These are phyloP conservation scores for Brachymystax lenok DNA, from an alignment of 2,797 vertebrate species.

Conservation along the genomic window DNA sequence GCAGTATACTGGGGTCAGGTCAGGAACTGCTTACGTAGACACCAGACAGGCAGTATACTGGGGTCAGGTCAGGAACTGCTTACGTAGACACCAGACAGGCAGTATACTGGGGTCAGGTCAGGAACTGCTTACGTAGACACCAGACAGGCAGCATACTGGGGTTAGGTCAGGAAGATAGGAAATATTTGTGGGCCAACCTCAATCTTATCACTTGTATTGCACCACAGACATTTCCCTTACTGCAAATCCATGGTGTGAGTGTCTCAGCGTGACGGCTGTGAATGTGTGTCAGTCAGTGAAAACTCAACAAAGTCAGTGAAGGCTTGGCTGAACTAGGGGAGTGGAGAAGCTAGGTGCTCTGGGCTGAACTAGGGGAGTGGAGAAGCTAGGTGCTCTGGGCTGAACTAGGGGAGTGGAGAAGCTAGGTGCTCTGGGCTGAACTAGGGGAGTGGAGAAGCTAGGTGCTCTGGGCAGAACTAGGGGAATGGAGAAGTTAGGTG, in stretches of 20 bases:
- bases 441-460: not conserved
- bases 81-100: too few relatives aligned
- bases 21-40: too few relatives aligned
- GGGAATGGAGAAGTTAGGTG: not conserved
- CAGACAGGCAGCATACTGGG: too few relatives aligned
- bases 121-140: too few relatives aligned
- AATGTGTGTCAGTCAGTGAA: not conserved
- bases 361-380: too few relatives aligned
- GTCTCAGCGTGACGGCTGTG: not conserved
- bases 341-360: slow-evolving; percentile 2
- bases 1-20: too few relatives aligned
- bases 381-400: slow-evolving; percentile 3
- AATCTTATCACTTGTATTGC: not conserved
- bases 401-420: not conserved
- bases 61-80: too few relatives aligned
- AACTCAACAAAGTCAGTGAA: slow-evolving; percentile 22
- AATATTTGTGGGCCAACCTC: too few relatives aligned
- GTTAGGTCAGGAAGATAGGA: too few relatives aligned
- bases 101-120: too few relatives aligned
- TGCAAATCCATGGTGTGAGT: not conserved
- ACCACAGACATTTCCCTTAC: not conserved
- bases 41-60: too few relatives aligned
- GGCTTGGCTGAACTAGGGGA: not conserved
- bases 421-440: not conserved
- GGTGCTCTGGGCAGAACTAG: not conserved